Conservation (phyloP, 2,113 vertebrate species). For the Leptosomus discolor region DNA sequence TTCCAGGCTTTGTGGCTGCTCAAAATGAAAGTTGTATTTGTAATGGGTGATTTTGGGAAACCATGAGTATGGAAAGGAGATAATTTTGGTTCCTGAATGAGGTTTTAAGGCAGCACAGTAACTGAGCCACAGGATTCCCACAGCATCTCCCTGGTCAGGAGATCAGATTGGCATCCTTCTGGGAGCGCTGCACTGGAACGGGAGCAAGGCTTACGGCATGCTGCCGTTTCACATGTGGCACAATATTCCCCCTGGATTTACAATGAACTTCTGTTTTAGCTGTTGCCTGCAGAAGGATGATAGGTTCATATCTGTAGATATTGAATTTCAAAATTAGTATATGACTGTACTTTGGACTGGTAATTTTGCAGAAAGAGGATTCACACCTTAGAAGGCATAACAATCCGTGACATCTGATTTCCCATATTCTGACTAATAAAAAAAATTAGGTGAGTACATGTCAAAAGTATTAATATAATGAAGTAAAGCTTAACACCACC, state of each 20-base stretch:
- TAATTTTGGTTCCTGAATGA: constrained; percentile 68
- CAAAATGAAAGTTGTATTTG: neutral
- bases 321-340: neutral
- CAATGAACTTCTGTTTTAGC: neutral
- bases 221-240: neutral
- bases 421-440: neutral
- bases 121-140: constrained; percentile 31
- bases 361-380: neutral
- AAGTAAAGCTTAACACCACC: neutral
- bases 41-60: constrained; percentile 52
- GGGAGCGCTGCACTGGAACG: neutral
- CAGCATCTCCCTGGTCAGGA: neutral
- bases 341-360: neutral
- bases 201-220: neutral
- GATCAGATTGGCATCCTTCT: neutral
- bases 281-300: neutral
- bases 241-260: neutral
- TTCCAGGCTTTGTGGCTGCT: constrained; percentile 23
- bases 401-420: neutral
- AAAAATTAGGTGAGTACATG: neutral
- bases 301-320: neutral
- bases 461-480: neutral
- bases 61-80: constrained; percentile 55
- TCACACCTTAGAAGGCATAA: neutral
- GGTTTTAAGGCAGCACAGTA: constrained; percentile 37